Conservation (phyloP, 37 sponge, comb jelly and placozoan genomes). For the Oopsacas minuta region DNA sequence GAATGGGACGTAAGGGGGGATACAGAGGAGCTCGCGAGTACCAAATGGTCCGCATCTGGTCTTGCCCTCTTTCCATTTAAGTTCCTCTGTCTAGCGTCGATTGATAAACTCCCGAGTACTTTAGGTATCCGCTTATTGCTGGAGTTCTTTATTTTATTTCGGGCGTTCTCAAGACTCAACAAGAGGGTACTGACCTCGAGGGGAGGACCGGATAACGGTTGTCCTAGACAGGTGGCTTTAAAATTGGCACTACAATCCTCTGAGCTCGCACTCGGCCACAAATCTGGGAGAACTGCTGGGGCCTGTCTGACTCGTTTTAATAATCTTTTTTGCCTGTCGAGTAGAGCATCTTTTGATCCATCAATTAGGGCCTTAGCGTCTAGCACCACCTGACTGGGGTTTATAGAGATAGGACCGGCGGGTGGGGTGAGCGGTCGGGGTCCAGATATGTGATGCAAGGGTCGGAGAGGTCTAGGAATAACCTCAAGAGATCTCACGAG, state of each 20-base stretch:
- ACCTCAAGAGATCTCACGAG: not conserved
- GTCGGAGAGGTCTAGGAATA: not conserved
- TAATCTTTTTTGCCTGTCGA: not conserved
- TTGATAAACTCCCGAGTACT: not conserved
- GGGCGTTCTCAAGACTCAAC: not conserved
- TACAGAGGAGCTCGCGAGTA: not conserved
- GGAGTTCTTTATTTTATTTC: not conserved
- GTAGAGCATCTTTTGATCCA: not conserved
- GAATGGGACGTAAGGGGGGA: not conserved
- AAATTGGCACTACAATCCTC: not conserved
- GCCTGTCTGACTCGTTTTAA: not conserved
- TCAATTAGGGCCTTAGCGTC: not conserved
- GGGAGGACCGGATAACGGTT: not conserved
- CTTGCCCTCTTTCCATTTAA: not conserved
- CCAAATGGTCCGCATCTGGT: not conserved
- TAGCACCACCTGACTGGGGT: slow-evolving; percentile 11
- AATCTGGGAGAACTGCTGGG: not conserved
- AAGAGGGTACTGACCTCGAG: not conserved
- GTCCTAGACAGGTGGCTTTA: not conserved
- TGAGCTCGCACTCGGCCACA: not conserved
- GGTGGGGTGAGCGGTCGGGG: not conserved
- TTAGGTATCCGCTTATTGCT: not conserved
- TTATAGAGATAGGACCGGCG: not conserved
- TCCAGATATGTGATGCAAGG: not conserved
- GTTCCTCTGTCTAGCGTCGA: not conserved